These are phyloP conservation scores for Stomatorhinus walkeri DNA, from an alignment of 2,797 vertebrate species.

Conservation along the genomic window DNA sequence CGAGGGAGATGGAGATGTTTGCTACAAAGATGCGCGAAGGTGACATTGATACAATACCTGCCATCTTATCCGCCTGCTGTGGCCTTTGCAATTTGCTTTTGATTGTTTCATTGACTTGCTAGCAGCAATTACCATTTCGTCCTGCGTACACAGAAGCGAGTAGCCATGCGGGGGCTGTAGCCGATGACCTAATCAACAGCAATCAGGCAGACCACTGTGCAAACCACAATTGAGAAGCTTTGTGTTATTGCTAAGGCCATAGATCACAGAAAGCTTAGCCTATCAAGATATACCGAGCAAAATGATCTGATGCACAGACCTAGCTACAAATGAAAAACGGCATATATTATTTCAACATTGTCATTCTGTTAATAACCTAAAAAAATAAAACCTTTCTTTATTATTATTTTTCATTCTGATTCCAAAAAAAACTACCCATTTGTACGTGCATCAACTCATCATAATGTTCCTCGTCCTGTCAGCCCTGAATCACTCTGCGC, in stretches of 20 bases:
- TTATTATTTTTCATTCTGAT: not conserved
- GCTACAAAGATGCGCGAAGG: not conserved
- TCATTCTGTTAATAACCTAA: not conserved
- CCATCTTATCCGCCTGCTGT: not conserved
- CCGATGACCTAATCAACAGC: not conserved
- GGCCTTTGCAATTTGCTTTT: not conserved
- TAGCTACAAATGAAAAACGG: not conserved
- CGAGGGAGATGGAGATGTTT: not conserved
- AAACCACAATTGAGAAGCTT: not conserved
- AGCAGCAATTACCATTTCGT: not conserved
- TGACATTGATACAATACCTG: slow-evolving; percentile 3
- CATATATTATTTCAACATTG: not conserved
- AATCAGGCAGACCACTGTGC: not conserved
- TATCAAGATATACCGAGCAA: not conserved
- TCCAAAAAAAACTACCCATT: not conserved
- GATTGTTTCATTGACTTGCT: slow-evolving; percentile 7
- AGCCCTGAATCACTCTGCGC: not conserved
- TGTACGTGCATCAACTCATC: not conserved
- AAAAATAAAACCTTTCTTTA: not conserved
- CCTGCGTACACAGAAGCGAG: not conserved
- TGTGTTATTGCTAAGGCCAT: not conserved
- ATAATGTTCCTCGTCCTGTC: not conserved
- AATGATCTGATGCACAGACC: not conserved
- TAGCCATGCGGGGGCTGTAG: not conserved
- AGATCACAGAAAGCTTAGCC: not conserved